Evolutionary conservation across 2,797 vertebrate species (phyloP).

Genomic region (Triplophysa bombifrons): DNA sequence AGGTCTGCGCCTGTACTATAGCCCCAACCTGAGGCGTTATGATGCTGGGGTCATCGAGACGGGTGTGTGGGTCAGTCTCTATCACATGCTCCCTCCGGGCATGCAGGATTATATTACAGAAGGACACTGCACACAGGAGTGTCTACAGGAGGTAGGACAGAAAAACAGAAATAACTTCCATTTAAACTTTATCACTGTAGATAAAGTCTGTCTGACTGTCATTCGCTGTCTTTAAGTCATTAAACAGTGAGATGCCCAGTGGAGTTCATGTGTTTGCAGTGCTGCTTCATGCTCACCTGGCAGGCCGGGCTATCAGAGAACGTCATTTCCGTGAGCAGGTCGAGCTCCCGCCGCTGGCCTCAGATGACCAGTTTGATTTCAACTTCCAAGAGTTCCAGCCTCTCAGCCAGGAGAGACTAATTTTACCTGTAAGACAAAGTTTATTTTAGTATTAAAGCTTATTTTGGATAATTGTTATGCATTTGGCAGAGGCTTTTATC

Average conservation of each 20-base stretch:
- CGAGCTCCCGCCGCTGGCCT: conserved; percentile 80
- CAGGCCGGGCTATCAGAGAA: conserved; percentile 80
- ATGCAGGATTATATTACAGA: conserved; percentile 84
- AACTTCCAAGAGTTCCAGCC: conserved; percentile 90
- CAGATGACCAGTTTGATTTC: conserved; percentile 86
- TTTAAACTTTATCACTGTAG: neutral
- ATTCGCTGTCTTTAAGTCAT: conserved; percentile 69
- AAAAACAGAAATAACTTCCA: neutral
- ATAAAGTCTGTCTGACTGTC: no score
- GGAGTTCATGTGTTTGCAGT: conserved; percentile 84
- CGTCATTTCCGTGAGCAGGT: conserved; percentile 80
- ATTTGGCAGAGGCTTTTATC: no score
- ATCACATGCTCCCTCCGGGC: conserved; percentile 86
- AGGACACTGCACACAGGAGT: conserved; percentile 86
- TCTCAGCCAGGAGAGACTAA: conserved; percentile 79
- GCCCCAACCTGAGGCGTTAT: conserved; percentile 74
- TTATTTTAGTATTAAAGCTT: conserved; percentile 10
- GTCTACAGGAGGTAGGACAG: conserved; percentile 82
- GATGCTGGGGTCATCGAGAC: conserved; percentile 87
- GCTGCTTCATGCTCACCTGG: conserved; percentile 85
- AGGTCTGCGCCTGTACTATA: conserved; percentile 83
- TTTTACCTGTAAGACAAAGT: conserved; percentile 77
- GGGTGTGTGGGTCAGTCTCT: conserved; percentile 89
- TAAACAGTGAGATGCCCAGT: conserved; percentile 79
- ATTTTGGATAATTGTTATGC: neutral